These are phyloP conservation scores for Lepeophtheirus nordmannii DNA, from an alignment of 2,888 invertebrate genomes.

Conservation along the genomic window DNA sequence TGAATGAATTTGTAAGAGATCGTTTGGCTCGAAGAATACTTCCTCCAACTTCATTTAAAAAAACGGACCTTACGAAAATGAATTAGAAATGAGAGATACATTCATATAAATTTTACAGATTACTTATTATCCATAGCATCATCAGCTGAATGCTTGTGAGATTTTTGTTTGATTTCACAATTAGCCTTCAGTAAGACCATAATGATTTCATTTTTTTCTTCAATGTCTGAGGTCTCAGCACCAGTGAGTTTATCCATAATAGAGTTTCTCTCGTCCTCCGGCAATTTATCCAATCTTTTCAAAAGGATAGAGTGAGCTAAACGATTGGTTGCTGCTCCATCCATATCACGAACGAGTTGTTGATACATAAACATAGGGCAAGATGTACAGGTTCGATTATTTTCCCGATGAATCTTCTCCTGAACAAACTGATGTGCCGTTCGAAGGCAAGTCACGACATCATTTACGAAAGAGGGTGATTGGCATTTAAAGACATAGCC, in stretches of 20 bases:
- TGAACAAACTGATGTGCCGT: slow-evolving; percentile 25
- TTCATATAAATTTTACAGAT: background rate
- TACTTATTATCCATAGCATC: slow-evolving; percentile 15
- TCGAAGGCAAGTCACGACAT: slow-evolving; percentile 49
- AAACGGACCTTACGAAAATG: slow-evolving; percentile 23
- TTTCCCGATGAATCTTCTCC: slow-evolving; percentile 33
- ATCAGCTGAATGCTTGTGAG: background rate
- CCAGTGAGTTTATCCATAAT: background rate
- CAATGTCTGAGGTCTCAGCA: slow-evolving; percentile 1
- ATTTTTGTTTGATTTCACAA: background rate
- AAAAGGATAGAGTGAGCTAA: background rate
- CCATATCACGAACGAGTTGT: slow-evolving; percentile 64
- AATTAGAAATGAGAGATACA: background rate
- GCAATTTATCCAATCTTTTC: background rate
- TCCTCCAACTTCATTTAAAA: slow-evolving; percentile 26
- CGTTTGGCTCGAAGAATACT: slow-evolving; percentile 35
- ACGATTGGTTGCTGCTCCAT: slow-evolving; percentile 38
- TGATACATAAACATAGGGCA: slow-evolving; percentile 93
- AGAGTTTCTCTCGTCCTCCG: background rate
- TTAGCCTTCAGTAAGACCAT: background rate
- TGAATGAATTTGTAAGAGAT: slow-evolving; percentile 36
- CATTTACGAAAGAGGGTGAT: slow-evolving; percentile 56
- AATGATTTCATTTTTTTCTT: background rate
- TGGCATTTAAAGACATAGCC: slow-evolving; percentile 43
- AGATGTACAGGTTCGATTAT: slow-evolving; percentile 60